Evolutionary conservation across 2,113 vertebrate genomes (phyloP), one percentile per base, ranked within the genome.

Genomic region (Vanacampus margaritifer): DNA sequence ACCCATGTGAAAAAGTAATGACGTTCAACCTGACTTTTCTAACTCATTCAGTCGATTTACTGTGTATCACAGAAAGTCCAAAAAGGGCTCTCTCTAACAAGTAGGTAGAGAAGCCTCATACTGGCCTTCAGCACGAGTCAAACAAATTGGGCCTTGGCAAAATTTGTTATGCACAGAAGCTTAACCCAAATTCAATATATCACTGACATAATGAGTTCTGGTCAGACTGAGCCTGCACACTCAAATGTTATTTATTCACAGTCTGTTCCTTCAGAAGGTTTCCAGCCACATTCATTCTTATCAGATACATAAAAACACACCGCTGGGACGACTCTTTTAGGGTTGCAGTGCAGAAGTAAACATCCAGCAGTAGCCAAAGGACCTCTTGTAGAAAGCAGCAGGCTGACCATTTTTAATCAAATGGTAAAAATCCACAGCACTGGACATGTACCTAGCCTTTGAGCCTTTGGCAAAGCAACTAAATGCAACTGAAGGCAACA

Each of bases 101-200:
- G 72, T 58, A 75, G 59, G 57, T 63, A 46, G 14, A 62, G 45
- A 11, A 3, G 45, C 35, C 39, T 68, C 63, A 51, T 13, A 24
- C 43, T 12, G 39, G 45, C 65, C 65, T 14, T 11, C 53, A 58
- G 53, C 62, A 60, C 19, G 19, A 46, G 58, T 56, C 67, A 64
- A 64, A 68, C 69, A 75, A 74, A 74, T 73, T 67, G 66, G 53
- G 57, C 13, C 23, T 45, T 53, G 12, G 56, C 36, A 43, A 71
- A 65, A 67, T 75, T 66, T 60, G 54, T 65, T 28, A 69, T 41
- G 72, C 78, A 69, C 72, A 65, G 60, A 23, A 63, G 48, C 35
- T 56, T 69, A 75, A 73, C 65, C 54, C 62, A 65, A 65, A 62
- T 71, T 71, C 61, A 74, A 57, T 62, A n/a, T 16, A 51, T 45